Conservation (phyloP, 64 coral and sea anemone genomes). For the Anthopleura sola region DNA sequence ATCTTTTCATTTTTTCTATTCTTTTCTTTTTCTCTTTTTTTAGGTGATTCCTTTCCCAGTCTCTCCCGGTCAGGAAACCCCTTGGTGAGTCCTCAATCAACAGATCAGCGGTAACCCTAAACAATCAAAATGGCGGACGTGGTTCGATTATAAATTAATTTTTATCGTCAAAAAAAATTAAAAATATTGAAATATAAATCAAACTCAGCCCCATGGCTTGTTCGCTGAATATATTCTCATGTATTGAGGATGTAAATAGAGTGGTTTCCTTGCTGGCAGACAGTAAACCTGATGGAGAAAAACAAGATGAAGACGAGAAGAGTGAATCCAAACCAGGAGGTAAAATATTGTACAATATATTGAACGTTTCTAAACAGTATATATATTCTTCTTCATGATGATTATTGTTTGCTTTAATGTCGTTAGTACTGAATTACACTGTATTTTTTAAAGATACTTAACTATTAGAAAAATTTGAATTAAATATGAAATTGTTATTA, state of each 20-base stretch:
- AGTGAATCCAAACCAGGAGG: not conserved
- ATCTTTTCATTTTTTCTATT: too few species aligned
- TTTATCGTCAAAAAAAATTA: not conserved
- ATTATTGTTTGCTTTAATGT: too few species aligned
- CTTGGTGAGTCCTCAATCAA: not conserved
- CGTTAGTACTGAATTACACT: too few species aligned
- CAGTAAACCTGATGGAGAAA: conserved; percentile 2
- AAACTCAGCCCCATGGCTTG: conserved; percentile 47
- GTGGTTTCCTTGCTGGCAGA: conserved; percentile 72
- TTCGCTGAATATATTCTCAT: conserved; percentile 69
- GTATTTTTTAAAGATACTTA: too few species aligned
- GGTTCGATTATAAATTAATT: not conserved
- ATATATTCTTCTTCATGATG: not conserved
- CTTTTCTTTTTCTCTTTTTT: too few species aligned
- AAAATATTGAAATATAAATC: not conserved
- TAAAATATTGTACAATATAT: not conserved
- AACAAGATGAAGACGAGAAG: conserved; percentile 27
- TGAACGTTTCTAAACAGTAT: not conserved
- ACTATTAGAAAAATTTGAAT: too few species aligned
- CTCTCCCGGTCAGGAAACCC: not conserved
- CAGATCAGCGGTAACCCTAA: not conserved
- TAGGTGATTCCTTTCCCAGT: not conserved
- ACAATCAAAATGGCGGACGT: conserved; percentile 9
- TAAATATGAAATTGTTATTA: too few species aligned
- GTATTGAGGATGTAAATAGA: conserved; percentile 80